These are phyloP conservation scores for Xylota segnis DNA, from an alignment of 2,888 invertebrate genomes.

Conservation along the genomic window DNA sequence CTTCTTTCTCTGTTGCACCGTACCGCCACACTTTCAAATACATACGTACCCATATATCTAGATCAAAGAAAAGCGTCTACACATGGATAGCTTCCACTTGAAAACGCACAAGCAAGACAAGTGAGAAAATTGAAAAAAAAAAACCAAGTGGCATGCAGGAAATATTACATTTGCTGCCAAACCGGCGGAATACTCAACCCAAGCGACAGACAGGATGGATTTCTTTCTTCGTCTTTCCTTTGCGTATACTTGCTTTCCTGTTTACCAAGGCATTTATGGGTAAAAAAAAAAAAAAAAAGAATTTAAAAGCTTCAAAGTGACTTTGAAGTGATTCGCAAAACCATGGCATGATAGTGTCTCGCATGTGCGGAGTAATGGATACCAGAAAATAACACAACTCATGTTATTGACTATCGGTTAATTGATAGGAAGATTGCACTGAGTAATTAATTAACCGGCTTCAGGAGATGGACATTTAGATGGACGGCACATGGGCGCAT, in stretches of 20 bases:
- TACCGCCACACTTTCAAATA: neutral
- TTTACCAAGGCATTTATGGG: constrained; percentile 35
- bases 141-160: constrained; percentile 58
- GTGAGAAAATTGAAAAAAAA: constrained; percentile 29
- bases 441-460: constrained; percentile 72
- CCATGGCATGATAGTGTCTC: constrained; percentile 5
- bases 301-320: constrained; percentile 36
- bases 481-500: neutral
- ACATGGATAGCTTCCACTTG: constrained; percentile 60
- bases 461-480: constrained; percentile 17
- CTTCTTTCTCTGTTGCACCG: neutral
- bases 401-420: constrained; percentile 71
- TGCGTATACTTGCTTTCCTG: constrained; percentile 31
- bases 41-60: neutral
- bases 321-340: constrained; percentile 39
- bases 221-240: constrained; percentile 20
- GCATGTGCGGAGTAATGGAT: neutral
- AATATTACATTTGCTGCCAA: constrained; percentile 62
- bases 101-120: constrained; percentile 49
- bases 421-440: constrained; percentile 68
- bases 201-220: constrained; percentile 58
- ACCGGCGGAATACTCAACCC: constrained; percentile 57
- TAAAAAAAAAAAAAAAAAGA: too few relatives aligned
- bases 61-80: constrained; percentile 36
- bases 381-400: constrained; percentile 56